Conservation (phyloP, 1,140 invertebrate genomes). For the Bombus turneri region DNA sequence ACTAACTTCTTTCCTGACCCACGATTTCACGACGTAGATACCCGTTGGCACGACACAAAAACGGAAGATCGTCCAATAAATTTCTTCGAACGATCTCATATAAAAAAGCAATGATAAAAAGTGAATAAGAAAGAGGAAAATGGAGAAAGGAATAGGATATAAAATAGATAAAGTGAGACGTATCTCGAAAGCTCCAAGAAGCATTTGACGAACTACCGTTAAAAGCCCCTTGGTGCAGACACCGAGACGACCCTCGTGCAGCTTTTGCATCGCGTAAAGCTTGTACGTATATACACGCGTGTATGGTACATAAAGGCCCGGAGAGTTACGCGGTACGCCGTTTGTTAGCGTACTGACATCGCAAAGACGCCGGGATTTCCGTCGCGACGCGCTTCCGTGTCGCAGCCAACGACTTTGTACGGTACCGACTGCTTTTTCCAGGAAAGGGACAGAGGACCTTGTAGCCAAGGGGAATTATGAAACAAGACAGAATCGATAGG, state of each 20-base stretch:
- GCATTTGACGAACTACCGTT: constrained; percentile 42
- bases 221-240: constrained; percentile 49
- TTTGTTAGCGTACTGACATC: constrained; percentile 74
- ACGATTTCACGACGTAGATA: no score
- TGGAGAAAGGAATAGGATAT: neutral
- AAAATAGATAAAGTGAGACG: neutral
- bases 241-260: constrained; percentile 9
- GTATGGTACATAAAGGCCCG: neutral
- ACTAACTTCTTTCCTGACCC: neutral
- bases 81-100: neutral
- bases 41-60: no score
- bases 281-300: neutral
- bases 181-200: constrained; percentile 12
- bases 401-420: constrained; percentile 10
- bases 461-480: neutral
- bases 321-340: constrained; percentile 35
- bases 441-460: neutral
- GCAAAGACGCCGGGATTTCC: constrained; percentile 69
- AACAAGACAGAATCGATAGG: constrained; percentile 12
- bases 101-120: neutral
- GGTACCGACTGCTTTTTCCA: neutral
- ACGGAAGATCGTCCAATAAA: neutral
- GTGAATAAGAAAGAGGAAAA: neutral
- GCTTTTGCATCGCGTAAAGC: constrained; percentile 32
- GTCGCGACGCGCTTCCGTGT: constrained; percentile 75